Percentiles rank a stretch among this genome's conserved stretches.
Conservation (phyloP, 1,140 invertebrate genomes). For the Drosophila seguyi region DNA sequence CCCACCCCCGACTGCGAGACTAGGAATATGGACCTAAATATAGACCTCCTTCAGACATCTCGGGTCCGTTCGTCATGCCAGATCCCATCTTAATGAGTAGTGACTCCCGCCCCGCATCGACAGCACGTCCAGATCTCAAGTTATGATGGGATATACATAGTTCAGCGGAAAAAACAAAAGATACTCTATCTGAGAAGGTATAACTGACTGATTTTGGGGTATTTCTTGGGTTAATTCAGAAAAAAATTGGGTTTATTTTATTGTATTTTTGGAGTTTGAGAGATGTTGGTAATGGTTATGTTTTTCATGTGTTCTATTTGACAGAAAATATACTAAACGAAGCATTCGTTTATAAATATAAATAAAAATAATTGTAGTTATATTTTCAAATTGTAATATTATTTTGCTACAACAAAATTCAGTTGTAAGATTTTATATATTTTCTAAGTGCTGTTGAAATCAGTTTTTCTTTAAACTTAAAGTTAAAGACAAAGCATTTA, state of each 20-base stretch:
- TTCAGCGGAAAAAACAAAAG: conserved; percentile 5
- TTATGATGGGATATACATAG: conserved; percentile 36
- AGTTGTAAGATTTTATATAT: too few species aligned
- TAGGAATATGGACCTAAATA: conserved; percentile 47
- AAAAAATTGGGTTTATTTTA: background rate
- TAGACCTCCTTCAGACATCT: conserved; percentile 30
- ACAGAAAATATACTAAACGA: background rate
- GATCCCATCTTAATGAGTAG: conserved; percentile 32
- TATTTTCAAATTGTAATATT: too few species aligned
- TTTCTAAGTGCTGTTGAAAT: background rate
- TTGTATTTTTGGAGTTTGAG: background rate
- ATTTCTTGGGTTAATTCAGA: background rate
- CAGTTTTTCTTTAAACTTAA: too few species aligned
- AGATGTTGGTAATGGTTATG: background rate
- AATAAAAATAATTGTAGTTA: too few species aligned
- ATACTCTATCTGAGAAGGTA: conserved; percentile 2
- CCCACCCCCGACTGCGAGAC: conserved; percentile 13
- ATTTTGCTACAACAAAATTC: too few species aligned
- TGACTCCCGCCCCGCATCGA: conserved; percentile 30
- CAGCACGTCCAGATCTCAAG: conserved; percentile 40
- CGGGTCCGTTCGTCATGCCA: conserved; percentile 42
- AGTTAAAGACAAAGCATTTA: background rate
- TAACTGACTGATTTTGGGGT: background rate
- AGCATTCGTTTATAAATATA: too few species aligned
- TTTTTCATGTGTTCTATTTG: background rate